A percentile compares a stretch with the other conserved stretches of the same genome.
phyloP scores from a whole-genome alignment of 2,888 invertebrate species.

The Nemotelus pantherinus region DNA sequence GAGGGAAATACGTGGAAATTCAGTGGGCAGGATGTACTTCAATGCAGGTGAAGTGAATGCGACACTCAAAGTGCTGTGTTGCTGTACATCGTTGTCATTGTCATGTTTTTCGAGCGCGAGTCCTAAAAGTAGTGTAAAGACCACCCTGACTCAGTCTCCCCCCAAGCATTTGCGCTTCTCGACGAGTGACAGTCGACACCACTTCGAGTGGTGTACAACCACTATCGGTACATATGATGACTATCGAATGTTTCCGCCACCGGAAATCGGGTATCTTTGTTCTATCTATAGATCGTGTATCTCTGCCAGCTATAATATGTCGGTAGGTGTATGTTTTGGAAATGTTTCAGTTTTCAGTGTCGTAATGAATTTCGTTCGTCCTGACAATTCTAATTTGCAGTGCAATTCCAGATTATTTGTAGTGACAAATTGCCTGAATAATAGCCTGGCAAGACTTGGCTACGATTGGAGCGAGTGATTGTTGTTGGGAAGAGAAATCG shows the following conservation, averaged over 20 bases:
- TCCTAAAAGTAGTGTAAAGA: not conserved
- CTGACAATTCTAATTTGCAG: constrained; percentile 49
- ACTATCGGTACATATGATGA: not conserved
- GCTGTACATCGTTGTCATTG: constrained; percentile 21
- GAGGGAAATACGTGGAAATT: constrained; percentile 26
- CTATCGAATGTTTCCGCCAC: not conserved
- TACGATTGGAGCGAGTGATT: constrained; percentile 16
- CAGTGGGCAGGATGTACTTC: constrained; percentile 39
- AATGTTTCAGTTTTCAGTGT: constrained; percentile 25
- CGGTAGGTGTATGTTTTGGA: not conserved
- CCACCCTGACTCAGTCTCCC: not conserved
- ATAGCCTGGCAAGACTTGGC: constrained; percentile 30
- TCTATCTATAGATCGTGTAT: not conserved
- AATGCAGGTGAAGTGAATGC: constrained; percentile 42
- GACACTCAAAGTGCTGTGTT: constrained; percentile 28
- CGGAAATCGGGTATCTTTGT: not conserved
- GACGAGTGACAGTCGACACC: not conserved
- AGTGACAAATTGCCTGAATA: constrained; percentile 43
- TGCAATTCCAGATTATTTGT: constrained; percentile 45
- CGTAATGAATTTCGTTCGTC: constrained; percentile 47
- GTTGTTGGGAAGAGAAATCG: too few relatives aligned
- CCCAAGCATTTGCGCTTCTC: not conserved
- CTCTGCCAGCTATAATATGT: not conserved
- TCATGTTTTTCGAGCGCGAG: constrained; percentile 6
- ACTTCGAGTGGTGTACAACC: not conserved